Evolutionary conservation across 1,140 invertebrate species (phyloP).

Genomic region (Nomia melanderi): DNA sequence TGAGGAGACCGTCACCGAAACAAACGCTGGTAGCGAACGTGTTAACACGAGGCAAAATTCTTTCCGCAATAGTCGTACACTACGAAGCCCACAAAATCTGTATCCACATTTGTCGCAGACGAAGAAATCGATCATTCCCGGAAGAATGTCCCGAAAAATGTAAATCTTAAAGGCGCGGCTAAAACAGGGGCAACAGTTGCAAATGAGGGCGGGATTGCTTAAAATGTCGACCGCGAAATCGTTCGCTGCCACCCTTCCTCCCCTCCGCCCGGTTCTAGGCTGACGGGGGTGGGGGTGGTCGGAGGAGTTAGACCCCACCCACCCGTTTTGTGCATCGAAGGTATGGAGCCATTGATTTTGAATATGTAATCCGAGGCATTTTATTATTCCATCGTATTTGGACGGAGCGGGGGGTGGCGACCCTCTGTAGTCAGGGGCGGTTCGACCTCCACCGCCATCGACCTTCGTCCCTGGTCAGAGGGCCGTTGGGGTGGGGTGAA

Average conservation of each 20-base stretch:
- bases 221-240: slow-evolving; percentile 69
- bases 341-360: slow-evolving; percentile 78
- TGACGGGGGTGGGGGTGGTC: slow-evolving; percentile 33
- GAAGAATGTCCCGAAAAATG: background rate
- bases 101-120: too few relatives aligned
- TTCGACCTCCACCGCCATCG: slow-evolving; percentile 68
- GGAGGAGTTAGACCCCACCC: slow-evolving; percentile 65
- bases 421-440: slow-evolving; percentile 55
- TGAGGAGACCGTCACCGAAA: too few relatives aligned
- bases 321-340: slow-evolving; percentile 66
- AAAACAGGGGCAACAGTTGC: slow-evolving; percentile 42
- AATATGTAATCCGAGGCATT: slow-evolving; percentile 79
- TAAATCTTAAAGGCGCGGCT: slow-evolving; percentile 32
- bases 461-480: slow-evolving; percentile 61
- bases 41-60: too few relatives aligned
- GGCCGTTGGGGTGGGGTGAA: slow-evolving; percentile 52
- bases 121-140: too few relatives aligned
- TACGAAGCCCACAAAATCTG: too few relatives aligned
- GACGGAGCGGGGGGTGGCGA: slow-evolving; percentile 29
- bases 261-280: too few relatives aligned
- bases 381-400: slow-evolving; percentile 76
- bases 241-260: slow-evolving; percentile 29
- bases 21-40: too few relatives aligned
- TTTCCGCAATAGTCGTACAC: too few relatives aligned
- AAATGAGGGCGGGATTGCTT: slow-evolving; percentile 63